phyloP scores from a whole-genome alignment of 2,888 invertebrate genomes.

The Nemoura dubitans region DNA sequence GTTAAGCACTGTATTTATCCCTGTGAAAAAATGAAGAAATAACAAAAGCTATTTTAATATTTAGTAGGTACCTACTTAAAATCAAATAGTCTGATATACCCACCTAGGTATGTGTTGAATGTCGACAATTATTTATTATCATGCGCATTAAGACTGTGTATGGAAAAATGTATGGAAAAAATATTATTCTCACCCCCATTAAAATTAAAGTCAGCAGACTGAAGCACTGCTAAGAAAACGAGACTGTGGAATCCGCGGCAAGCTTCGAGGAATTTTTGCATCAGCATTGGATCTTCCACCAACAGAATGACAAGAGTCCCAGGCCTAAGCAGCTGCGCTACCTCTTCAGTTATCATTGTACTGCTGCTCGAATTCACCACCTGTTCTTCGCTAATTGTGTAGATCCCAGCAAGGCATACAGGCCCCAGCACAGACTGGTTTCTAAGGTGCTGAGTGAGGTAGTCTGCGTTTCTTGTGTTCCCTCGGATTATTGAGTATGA shows the following conservation, averaged over 20 bases:
- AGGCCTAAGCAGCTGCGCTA: constrained; percentile 43
- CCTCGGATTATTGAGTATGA: constrained; percentile 48
- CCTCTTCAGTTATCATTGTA: constrained; percentile 39
- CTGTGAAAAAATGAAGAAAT: constrained; percentile 37
- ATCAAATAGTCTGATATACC: too few relatives aligned
- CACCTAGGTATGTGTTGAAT: too few relatives aligned
- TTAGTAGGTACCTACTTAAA: too few relatives aligned
- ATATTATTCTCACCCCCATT: neutral
- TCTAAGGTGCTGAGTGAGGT: constrained; percentile 43
- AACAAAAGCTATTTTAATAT: too few relatives aligned
- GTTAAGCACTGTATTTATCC: constrained; percentile 42
- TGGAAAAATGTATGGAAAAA: too few relatives aligned
- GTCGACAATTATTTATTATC: too few relatives aligned
- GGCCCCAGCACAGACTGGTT: constrained; percentile 39
- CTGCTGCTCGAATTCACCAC: constrained; percentile 37
- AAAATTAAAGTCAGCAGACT: neutral
- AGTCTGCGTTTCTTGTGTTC: constrained; percentile 39
- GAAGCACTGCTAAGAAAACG: constrained; percentile 44
- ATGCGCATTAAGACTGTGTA: too few relatives aligned
- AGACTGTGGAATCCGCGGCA: constrained; percentile 42
- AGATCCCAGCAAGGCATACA: constrained; percentile 45
- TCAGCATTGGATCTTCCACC: constrained; percentile 45
- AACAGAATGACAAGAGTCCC: constrained; percentile 47
- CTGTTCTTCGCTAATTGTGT: constrained; percentile 34
- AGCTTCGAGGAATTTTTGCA: constrained; percentile 44